A percentile compares a stretch with the other conserved stretches of the same genome.
Conservation (phyloP, 2,797 vertebrate species). For the Protosalanx chinensis region DNA sequence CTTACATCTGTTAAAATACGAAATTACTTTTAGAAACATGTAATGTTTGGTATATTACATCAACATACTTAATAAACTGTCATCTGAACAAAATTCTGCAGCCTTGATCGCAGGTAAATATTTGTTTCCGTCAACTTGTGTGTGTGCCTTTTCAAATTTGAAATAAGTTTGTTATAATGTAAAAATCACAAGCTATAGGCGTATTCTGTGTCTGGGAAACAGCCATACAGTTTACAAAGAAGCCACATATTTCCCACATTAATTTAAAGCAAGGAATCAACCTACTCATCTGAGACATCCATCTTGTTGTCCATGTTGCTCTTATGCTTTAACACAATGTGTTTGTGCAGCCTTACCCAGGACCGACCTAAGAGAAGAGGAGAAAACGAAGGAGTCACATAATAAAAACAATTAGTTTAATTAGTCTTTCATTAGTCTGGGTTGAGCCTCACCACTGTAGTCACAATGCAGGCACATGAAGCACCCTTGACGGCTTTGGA, state of each 20-base stretch:
- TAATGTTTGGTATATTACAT: background rate
- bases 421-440: background rate
- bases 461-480: constrained; percentile 46
- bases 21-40: background rate
- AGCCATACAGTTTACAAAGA: too few relatives aligned
- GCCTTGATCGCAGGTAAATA: background rate
- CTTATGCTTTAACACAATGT: constrained; percentile 43
- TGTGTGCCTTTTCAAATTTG: too few relatives aligned
- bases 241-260: too few relatives aligned
- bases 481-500: constrained; percentile 16
- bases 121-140: background rate
- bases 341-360: constrained; percentile 51
- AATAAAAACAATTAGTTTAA: background rate
- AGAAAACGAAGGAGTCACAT: background rate
- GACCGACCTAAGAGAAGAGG: constrained; percentile 37
- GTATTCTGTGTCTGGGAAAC: too few relatives aligned
- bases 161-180: too few relatives aligned
- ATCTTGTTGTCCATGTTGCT: constrained; percentile 18
- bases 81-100: background rate
- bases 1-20: constrained; percentile 11
- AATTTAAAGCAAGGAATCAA: constrained; percentile 4
- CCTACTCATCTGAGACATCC: constrained; percentile 27
- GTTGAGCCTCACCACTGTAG: constrained; percentile 51
- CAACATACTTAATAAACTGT: background rate
- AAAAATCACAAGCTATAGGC: too few relatives aligned